phyloP scores from a whole-genome alignment of 2,888 invertebrate genomes.

The Tromatobia lineatoria region DNA sequence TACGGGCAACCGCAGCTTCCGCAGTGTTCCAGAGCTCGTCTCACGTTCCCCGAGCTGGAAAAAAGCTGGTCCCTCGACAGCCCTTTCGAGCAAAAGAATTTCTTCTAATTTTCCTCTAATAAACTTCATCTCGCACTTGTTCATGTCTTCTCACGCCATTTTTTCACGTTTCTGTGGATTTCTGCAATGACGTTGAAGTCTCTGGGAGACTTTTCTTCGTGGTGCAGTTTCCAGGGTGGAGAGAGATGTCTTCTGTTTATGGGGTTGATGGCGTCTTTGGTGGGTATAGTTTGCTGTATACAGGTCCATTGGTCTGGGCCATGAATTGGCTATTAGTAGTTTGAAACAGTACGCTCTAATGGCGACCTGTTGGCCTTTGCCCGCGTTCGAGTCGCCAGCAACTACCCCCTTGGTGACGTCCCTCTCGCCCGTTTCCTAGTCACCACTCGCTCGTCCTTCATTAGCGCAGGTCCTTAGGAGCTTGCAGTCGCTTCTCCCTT shows the following conservation, averaged over 20 bases:
- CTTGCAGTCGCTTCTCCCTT: constrained; percentile 44
- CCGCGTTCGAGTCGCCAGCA: constrained; percentile 76
- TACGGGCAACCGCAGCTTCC: constrained; percentile 54
- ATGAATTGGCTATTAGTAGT: constrained; percentile 87
- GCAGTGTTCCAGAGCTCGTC: constrained; percentile 28
- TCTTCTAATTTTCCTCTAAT: constrained; percentile 49
- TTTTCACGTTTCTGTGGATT: constrained; percentile 12
- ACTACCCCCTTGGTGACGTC: constrained; percentile 45
- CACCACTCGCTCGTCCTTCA: constrained; percentile 77
- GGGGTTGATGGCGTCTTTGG: constrained; percentile 39
- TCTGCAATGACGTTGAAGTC: constrained; percentile 30
- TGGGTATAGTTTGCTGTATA: constrained; percentile 45
- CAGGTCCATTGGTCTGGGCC: constrained; percentile 67
- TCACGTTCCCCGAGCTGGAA: constrained; percentile 36
- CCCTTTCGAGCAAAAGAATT: constrained; percentile 41
- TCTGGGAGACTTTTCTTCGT: constrained; percentile 12
- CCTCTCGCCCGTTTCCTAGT: constrained; percentile 75
- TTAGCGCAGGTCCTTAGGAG: constrained; percentile 77
- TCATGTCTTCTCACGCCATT: constrained; percentile 5
- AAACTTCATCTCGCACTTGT: constrained; percentile 28
- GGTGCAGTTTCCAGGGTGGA: constrained; percentile 10
- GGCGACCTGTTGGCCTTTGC: constrained; percentile 85
- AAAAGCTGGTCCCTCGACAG: constrained; percentile 44
- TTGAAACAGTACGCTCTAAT: constrained; percentile 85
- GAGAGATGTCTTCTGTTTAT: constrained; percentile 22